Evolutionary conservation across 2,888 invertebrate species (phyloP).

Genomic region (Pachymerium ferrugineum): DNA sequence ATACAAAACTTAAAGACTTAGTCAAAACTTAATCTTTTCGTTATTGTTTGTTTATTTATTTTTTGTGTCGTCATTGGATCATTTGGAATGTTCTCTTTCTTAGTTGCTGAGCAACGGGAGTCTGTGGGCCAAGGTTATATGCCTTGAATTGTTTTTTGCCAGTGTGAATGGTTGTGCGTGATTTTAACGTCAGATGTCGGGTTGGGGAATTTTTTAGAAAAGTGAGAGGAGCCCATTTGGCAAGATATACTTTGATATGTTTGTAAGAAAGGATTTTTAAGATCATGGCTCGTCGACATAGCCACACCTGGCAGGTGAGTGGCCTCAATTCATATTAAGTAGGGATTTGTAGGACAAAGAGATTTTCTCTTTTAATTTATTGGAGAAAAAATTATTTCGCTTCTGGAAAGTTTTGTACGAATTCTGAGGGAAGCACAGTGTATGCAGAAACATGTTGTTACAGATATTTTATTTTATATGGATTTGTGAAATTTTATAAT

Average conservation of each 20-base stretch:
- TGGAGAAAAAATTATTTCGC: too few relatives aligned
- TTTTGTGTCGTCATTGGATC: not conserved
- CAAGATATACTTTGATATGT: not conserved
- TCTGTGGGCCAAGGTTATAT: constrained; percentile 13
- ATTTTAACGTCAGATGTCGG: not conserved
- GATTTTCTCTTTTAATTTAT: not conserved
- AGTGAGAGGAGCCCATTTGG: not conserved
- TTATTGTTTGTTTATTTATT: not conserved
- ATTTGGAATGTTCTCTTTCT: not conserved
- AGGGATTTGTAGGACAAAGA: constrained; percentile 3
- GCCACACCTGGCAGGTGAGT: constrained; percentile 13
- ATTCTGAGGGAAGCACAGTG: too few relatives aligned
- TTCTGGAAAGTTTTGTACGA: too few relatives aligned
- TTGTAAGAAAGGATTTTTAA: not conserved
- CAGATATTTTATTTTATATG: too few relatives aligned
- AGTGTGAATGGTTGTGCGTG: not conserved
- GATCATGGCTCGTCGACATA: not conserved
- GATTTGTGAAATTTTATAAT: too few relatives aligned
- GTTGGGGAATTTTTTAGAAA: not conserved
- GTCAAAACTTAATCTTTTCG: too few relatives aligned
- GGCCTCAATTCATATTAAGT: not conserved
- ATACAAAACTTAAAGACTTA: too few relatives aligned
- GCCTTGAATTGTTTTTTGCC: not conserved
- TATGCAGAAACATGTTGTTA: too few relatives aligned
- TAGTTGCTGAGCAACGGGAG: not conserved